These are phyloP conservation scores for Trichechus manatus DNA, from an alignment of 2,113 vertebrate genomes.

Conservation along the genomic window DNA sequence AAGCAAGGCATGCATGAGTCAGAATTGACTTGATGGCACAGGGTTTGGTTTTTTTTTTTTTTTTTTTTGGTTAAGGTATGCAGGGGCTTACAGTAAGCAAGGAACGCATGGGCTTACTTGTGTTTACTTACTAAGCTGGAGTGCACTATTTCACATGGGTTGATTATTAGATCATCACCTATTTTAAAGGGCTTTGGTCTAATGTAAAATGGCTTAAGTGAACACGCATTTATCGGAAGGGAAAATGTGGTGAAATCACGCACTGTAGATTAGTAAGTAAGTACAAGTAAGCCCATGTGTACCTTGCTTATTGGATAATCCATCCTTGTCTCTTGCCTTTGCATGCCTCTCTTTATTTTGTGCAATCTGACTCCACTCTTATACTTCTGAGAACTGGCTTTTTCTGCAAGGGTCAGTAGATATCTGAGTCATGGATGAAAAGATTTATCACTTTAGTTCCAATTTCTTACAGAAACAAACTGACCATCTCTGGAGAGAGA, in stretches of 20 bases:
- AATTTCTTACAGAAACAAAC: not conserved
- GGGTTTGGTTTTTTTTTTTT: no score
- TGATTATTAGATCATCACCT: not conserved
- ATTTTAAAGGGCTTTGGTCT: conserved; percentile 25
- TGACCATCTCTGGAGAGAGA: not conserved
- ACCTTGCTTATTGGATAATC: no score
- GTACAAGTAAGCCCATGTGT: no score
- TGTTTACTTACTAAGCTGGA: no score
- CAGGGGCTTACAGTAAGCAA: no score
- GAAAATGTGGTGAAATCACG: not conserved
- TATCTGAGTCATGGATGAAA: not conserved
- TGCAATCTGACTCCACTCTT: not conserved
- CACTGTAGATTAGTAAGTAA: not conserved
- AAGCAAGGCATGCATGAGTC: no score
- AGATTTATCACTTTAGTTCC: not conserved
- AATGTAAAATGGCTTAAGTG: not conserved
- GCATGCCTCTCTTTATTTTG: not conserved
- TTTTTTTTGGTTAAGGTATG: no score
- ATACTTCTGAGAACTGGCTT: not conserved
- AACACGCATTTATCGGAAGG: not conserved
- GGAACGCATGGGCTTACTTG: no score
- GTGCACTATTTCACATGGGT: no score
- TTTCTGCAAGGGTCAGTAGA: not conserved
- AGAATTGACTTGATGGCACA: no score
- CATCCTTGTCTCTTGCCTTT: not conserved